phyloP scores from a whole-genome alignment of 2,113 vertebrate genomes.

The Trochalopteron elliotii region DNA sequence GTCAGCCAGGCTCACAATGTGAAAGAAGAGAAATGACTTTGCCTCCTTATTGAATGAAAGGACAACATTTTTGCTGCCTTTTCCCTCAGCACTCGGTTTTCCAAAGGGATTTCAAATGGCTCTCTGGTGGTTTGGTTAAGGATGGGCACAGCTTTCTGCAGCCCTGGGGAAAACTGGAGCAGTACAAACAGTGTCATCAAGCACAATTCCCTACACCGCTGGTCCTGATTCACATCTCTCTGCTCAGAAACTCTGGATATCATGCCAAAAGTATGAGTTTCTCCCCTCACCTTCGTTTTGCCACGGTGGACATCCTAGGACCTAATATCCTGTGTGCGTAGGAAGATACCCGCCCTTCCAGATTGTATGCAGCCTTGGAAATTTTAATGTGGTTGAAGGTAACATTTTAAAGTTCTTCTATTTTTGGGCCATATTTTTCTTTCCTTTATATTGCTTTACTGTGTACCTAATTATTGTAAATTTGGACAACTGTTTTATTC shows the following conservation, averaged over 20 bases:
- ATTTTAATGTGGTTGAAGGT: not conserved
- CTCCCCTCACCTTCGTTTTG: not conserved
- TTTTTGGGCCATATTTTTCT: not conserved
- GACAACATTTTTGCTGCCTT: not conserved
- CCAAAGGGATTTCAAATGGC: not conserved
- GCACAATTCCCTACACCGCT: fast-evolving
- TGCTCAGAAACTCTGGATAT: not conserved
- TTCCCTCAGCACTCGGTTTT: not conserved
- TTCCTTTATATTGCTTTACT: not conserved
- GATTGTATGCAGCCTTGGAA: not conserved
- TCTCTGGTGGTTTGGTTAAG: not conserved
- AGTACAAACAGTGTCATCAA: not conserved
- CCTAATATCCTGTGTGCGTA: not conserved
- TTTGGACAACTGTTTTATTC: not conserved
- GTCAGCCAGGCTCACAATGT: not conserved
- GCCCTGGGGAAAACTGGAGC: not conserved
- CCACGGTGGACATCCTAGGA: not conserved
- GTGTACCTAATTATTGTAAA: not conserved
- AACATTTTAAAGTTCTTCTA: not conserved
- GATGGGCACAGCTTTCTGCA: not conserved
- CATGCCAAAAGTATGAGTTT: not conserved
- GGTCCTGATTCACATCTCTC: not conserved
- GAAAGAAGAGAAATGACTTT: not conserved
- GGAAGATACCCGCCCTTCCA: not conserved
- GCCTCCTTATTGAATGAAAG: not conserved